phyloP scores from a whole-genome alignment of 1,140 invertebrate genomes.

The Drosophila dunni region DNA sequence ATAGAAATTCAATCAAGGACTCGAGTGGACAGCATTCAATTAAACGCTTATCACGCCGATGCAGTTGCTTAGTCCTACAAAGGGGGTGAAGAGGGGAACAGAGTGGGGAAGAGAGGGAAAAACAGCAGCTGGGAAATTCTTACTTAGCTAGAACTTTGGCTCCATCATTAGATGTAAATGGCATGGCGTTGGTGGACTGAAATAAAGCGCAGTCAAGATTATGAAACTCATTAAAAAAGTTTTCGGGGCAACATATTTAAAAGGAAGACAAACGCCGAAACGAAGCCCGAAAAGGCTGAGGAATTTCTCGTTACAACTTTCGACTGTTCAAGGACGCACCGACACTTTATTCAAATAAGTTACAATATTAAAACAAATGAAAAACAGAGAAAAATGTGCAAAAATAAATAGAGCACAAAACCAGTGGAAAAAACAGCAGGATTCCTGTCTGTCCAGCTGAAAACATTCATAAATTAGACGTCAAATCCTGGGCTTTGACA shows the following conservation, averaged over 20 bases:
- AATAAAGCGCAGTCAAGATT: slow-evolving; percentile 72
- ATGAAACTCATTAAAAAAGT: slow-evolving; percentile 81
- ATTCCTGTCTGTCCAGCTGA: slow-evolving; percentile 45
- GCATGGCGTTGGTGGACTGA: slow-evolving; percentile 12
- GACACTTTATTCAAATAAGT: slow-evolving; percentile 30
- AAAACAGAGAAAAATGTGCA: slow-evolving; percentile 1
- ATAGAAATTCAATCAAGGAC: slow-evolving; percentile 61
- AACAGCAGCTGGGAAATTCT: neutral
- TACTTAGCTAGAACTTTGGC: neutral
- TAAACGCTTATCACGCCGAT: slow-evolving; percentile 72
- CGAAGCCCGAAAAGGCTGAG: slow-evolving; percentile 5
- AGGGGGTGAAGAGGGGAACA: no score
- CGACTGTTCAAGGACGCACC: slow-evolving; percentile 11
- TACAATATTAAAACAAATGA: slow-evolving; percentile 17
- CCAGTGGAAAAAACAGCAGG: slow-evolving; percentile 38
- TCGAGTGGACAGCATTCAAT: slow-evolving; percentile 64
- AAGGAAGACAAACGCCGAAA: neutral
- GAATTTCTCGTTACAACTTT: slow-evolving; percentile 44
- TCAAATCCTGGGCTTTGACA: slow-evolving; percentile 69
- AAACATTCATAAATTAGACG: slow-evolving; percentile 78
- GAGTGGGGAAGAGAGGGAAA: neutral
- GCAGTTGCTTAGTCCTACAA: slow-evolving; percentile 53
- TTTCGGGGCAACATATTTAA: slow-evolving; percentile 58
- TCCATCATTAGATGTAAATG: slow-evolving; percentile 23
- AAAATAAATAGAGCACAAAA: slow-evolving; percentile 39